Conservation (phyloP, 2,797 vertebrate species). For the Acanthornis magna region DNA sequence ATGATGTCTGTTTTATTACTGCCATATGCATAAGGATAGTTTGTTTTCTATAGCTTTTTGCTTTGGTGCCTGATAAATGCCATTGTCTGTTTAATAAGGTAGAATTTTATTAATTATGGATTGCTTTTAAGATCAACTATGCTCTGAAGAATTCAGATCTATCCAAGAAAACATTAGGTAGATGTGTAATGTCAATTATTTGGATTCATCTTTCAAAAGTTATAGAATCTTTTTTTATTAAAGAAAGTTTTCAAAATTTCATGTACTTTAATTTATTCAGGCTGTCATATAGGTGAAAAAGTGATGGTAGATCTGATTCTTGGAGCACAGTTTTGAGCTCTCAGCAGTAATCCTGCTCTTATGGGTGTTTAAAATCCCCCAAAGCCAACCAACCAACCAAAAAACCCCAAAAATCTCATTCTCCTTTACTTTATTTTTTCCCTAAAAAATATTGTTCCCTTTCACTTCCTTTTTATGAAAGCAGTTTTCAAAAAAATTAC, state of each 20-base stretch:
- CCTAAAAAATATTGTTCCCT: background rate
- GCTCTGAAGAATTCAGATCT: background rate
- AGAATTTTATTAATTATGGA: background rate
- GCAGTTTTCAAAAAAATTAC: background rate
- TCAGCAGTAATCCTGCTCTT: background rate
- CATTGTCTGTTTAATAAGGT: background rate
- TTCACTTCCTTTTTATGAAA: background rate
- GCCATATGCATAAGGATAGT: background rate
- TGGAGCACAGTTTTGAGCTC: background rate
- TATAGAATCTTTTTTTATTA: background rate
- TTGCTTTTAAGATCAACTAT: background rate
- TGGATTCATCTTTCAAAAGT: background rate
- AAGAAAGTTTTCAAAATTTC: background rate
- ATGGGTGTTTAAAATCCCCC: fast-evolving
- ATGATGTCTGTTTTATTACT: background rate
- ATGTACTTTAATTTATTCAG: background rate
- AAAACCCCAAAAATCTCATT: fast-evolving
- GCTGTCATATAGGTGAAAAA: background rate
- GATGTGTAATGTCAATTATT: background rate
- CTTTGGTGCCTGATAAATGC: background rate
- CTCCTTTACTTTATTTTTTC: background rate
- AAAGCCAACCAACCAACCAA: no score
- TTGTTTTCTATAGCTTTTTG: background rate
- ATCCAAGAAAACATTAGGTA: background rate
- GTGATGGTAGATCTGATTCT: background rate